Base-by-base conservation (phyloP, 2,113 vertebrate genomes). In the Circaetus gallicus region DNA sequence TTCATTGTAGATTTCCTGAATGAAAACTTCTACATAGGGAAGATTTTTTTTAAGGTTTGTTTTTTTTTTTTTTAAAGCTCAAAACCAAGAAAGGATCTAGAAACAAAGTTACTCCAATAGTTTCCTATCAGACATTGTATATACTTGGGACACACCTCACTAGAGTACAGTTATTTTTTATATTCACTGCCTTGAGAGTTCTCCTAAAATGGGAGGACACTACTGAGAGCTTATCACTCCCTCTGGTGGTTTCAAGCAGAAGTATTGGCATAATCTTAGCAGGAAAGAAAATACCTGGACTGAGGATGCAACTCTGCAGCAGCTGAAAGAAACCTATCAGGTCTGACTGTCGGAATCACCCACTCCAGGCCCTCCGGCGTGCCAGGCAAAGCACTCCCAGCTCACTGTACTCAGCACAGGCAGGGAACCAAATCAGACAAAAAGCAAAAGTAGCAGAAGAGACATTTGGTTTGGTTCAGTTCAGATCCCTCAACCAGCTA, bases 221-320 rank as follows among this genome's bases (percentile, higher is more conserved):
- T 53, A 65, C 45, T 12, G 71, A 92, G 67, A 80, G 82, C 58
- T 84, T 93, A 45, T 63, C 52, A 65, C 96, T 94, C 97, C 96
- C 95, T 88, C 96, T 96, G 74, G 81, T 93, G 97, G 96, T 43
- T 90, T 74, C 62, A 49, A 13, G 42, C 61, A 65, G 91, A 86
- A 95, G 91, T 38, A 93, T 5, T 28, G 40, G 24, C 47, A 80
- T 18, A 31, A 45, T 25, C 52, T 47, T 13, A 72, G 28, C 69
- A 65, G 69, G 43, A 74, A 89, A 84, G n/a, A 28, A 84, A 63
- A 12, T 32, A 50, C 0, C 47, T 42, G 62, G 16, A 10, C 25
- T 29, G 52, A 74, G 38, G 29, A n/a, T 34, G 50, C 15, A 82
- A 20, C 43, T 21, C 28, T n/a, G 49, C 55, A 52, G 80, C 13